Base-by-base conservation (phyloP, 2,888 invertebrate genomes). In the Eupithecia tripunctaria region DNA sequence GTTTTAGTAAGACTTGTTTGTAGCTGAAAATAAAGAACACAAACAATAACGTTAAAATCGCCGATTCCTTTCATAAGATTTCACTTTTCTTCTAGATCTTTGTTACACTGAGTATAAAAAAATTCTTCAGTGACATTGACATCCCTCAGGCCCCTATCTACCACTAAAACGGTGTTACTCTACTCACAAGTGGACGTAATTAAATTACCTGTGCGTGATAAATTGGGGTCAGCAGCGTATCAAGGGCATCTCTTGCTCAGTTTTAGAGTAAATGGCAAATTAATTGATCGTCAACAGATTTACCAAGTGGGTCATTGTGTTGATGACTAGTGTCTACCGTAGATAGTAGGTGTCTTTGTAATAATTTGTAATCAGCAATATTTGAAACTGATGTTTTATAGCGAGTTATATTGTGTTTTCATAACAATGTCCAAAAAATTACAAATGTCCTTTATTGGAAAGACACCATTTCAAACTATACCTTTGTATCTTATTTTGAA, bases 161-260 rank as follows among this genome's bases (percentile, higher is more conserved):
- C 62, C 36, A 51, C 66, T 18, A 66, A 66, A 74, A 68, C 65
- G 65, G 75, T 76, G 71, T 72, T 72, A 29, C 73, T 69, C 65
- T 60, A 70, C 67, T 38, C 51, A 68, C 68, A 76, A 72, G 68
- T 73, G 72, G 47, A 68, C 73, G 68, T 80, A 78, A 79, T 76
- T 80, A 18, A 76, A 79, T 78, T 78, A 80, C 72, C 70, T 72
- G 47, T 47, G 71, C 27, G 70, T 67, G 68, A 73, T 67, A 77
- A 70, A 81, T 80, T 79, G 78, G 77, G 81, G 81, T 81, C 76
- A 78, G 72, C 76, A 78, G 72, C 68, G 67, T 76, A 77, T 77
- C 76, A 79, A 81, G 80, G 80, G 74, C 80, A 68, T 38, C 67
- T 67, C 70, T 66, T 51, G 65, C 41, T 59, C 43, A 60, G 68